Percentiles rank a stretch among this genome's conserved stretches.
Conservation (phyloP, 1,140 invertebrate genomes). For the Leptinotarsa texana region DNA sequence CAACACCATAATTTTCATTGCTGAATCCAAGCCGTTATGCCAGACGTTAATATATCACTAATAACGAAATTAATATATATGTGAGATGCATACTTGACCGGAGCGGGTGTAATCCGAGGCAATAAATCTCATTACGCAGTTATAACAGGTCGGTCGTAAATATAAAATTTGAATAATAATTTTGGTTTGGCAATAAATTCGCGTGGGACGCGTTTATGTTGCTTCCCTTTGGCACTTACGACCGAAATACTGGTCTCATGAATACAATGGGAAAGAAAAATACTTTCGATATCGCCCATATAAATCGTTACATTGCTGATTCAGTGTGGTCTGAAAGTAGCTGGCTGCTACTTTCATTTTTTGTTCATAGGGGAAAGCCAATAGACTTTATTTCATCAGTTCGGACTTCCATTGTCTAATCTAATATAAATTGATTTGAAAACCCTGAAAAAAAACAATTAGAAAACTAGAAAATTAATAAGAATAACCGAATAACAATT, state of each 20-base stretch:
- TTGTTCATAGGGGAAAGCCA: not conserved
- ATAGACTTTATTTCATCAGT: not conserved
- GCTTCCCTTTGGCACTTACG: constrained; percentile 16
- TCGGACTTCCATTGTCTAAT: too few relatives aligned
- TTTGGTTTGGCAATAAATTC: constrained; percentile 29
- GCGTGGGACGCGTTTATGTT: not conserved
- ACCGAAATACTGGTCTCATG: not conserved
- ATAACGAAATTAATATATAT: constrained; percentile 18
- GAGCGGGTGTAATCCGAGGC: constrained; percentile 26
- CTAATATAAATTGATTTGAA: too few relatives aligned
- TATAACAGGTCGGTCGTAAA: constrained; percentile 34
- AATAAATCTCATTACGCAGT: constrained; percentile 36
- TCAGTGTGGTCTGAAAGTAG: not conserved
- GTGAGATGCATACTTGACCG: constrained; percentile 22
- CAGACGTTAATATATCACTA: constrained; percentile 14
- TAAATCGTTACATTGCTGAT: not conserved
- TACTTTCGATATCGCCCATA: not conserved
- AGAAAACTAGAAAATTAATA: too few relatives aligned
- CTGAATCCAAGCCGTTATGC: constrained; percentile 1
- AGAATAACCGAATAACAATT: too few relatives aligned
- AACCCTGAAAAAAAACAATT: too few relatives aligned
- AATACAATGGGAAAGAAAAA: not conserved
- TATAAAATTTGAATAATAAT: constrained; percentile 38
- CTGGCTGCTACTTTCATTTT: not conserved
- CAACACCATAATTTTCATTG: too few relatives aligned